Evolutionary conservation across 53 echinoderm and acorn worm genomes (phyloP), one percentile per base, ranked within the genome.

Genomic region (Luidia sarsii): DNA sequence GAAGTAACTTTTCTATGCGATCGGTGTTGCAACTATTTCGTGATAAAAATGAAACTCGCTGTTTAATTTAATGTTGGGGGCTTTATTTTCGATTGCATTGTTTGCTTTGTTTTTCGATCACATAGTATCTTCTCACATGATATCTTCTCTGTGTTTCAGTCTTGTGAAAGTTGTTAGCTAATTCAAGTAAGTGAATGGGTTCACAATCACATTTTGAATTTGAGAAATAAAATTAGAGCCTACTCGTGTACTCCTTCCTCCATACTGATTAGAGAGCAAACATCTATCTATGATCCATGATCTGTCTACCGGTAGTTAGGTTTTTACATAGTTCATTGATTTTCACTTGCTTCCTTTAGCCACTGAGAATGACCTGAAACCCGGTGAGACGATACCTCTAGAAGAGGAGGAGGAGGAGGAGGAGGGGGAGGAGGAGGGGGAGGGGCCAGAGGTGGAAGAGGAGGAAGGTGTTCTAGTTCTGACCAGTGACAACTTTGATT

Each of bases 381-480:
- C 29, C 3, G 30, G 24, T 39, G 39, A 67, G 39, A 56, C 21
- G 4, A 37, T 82, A 9, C 21, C 67, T 18, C 28, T 30, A 1
- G 36, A 55, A 34, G 65, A 72, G 36, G 73, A 77, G 2, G 37
- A 7, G 13, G 72, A 39, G 2, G 50, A 50, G n/a, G 57, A 18
- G 2, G 81, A 61, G 8, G 52, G 57, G 13, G 64, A 68, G 20
- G 82, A 90, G 16, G 79, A 72, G 41, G 83, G 75, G 15, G 83
- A 68, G 1, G 64, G 39, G 20, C 75, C 46, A 14, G 37, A 39
- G 20, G 86, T 86, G 0, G 57, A 56, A 52, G 93, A 94, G 57
- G 91, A 91, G 50, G 89, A 94, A 18, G 94, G 80, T 38, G 99
- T 97, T 57, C 67, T 97, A 53, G 91, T 97, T 2, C 83, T 97